These are phyloP conservation scores for Agrochola lota DNA, from an alignment of 2,888 invertebrate genomes.

Conservation along the genomic window DNA sequence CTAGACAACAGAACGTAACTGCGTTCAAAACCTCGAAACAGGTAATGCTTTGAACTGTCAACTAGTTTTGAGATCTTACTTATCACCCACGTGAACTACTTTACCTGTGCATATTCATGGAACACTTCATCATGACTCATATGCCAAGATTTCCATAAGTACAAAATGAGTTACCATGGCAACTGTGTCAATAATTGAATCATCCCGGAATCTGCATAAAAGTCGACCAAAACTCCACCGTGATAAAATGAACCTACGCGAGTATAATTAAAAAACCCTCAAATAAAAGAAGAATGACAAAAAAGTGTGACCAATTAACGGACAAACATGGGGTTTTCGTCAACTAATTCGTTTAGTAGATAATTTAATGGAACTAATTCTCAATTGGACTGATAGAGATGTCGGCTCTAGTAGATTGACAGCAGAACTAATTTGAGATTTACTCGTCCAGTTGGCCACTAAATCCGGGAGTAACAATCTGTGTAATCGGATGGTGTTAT, in stretches of 20 bases:
- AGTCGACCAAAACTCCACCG: neutral
- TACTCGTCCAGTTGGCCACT: conserved; percentile 44
- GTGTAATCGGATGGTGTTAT: conserved; percentile 47
- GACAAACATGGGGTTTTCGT: conserved; percentile 42
- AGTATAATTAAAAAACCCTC: conserved; percentile 8
- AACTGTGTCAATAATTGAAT: neutral
- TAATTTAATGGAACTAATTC: conserved; percentile 64
- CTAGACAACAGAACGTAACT: neutral
- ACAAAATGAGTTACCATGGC: neutral
- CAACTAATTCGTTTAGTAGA: conserved; percentile 37
- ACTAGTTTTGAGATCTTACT: conserved; percentile 28
- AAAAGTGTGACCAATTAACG: conserved; percentile 25
- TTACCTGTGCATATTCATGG: conserved; percentile 32
- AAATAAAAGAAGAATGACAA: conserved; percentile 6
- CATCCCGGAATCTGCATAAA: neutral
- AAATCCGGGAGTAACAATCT: conserved; percentile 75
- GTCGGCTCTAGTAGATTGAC: conserved; percentile 44
- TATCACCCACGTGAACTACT: conserved; percentile 12
- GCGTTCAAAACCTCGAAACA: neutral
- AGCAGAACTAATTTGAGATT: conserved; percentile 62
- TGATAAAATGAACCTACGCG: conserved; percentile 10
- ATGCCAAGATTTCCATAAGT: neutral
- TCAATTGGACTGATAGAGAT: conserved; percentile 64
- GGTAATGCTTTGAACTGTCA: conserved; percentile 25
- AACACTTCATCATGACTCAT: conserved; percentile 18